Conservation (phyloP, 2,888 invertebrate genomes). For the Abrostola triplasia region DNA sequence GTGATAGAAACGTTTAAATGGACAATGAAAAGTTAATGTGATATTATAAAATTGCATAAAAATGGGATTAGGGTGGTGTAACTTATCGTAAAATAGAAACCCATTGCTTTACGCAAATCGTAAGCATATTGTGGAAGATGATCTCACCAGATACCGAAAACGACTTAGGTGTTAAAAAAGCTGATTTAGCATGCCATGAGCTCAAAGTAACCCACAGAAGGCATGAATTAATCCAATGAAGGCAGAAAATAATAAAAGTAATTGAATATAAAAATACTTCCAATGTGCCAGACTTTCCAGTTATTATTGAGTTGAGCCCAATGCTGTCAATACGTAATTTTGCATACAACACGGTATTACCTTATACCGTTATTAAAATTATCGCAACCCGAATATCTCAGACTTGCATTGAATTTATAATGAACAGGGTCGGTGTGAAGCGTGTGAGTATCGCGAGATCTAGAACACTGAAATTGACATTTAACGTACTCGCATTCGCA, state of each 20-base stretch:
- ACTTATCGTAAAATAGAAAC: no score
- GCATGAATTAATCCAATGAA: no score
- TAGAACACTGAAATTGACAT: conserved; percentile 28
- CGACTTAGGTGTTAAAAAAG: no score
- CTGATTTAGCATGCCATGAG: no score
- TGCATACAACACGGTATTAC: conserved; percentile 36
- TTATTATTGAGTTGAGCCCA: conserved; percentile 17
- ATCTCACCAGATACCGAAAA: no score
- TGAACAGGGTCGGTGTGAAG: conserved; percentile 30
- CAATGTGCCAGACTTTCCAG: conserved; percentile 13
- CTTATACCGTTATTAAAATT: conserved; percentile 52
- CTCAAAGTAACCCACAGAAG: no score
- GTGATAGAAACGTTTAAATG: neutral
- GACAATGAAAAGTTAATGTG: no score
- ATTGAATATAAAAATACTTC: neutral
- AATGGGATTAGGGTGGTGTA: no score
- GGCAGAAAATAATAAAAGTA: no score
- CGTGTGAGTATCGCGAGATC: conserved; percentile 10
- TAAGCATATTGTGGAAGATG: no score
- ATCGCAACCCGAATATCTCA: conserved; percentile 46
- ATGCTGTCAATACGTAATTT: conserved; percentile 34
- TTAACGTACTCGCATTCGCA: conserved; percentile 5
- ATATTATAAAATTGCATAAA: no score
- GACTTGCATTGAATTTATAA: conserved; percentile 50
- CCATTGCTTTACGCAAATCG: no score